Base-by-base conservation (phyloP, 2,797 vertebrate genomes). In the Harpagifer antarcticus region DNA sequence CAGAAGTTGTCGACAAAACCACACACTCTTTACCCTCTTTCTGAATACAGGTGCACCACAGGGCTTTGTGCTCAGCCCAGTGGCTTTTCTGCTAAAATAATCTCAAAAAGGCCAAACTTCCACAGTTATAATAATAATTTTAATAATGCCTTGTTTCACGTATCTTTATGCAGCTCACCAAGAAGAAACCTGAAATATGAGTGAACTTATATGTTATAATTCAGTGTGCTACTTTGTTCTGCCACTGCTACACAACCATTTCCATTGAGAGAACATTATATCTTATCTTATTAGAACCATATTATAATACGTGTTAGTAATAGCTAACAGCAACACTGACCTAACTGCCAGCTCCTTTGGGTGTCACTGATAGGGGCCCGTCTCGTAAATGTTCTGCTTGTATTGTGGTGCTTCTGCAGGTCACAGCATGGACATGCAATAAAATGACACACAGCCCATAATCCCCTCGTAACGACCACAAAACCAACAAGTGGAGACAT, bases 401-500 rank as follows among this genome's bases (percentile, higher is more conserved):
- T 72, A 31, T 17, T 12, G 16, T 48, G 19, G 13, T 56, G 10
- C 2, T 3, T 1, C 12, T 66, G 15, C 50, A 63, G 74, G 69
- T 72, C 69, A 67, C 47, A 33, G 5, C n/a, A 20, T 15, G 15
- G 44, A 65, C 44, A 20, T 0, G 1, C 19, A 49, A 20, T n/a
- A 49, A 52, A 13, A 45, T 27, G 19, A 68, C 50, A 52, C 23
- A 17, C 13, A 17, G 42, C 19, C 9, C 27, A 65, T 64, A 57
- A 74, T 57, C 10, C 13, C 27, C 20, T 63, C 0, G 0, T 60
- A 69, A 77, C 0, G 12, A 64, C 40, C 10, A 53, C 31, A 53
- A 48, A 45, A 19, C 20, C 55, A 71, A 45, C 64, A 66, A 56
- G 53, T 63, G 66, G 31, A 60, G 47, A 47, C 27, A 16, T 3